A percentile compares a stretch with the other conserved stretches of the same genome.
Evolutionary conservation across 92 coral and sea anemone species (phyloP).

Genomic region (Siderastrea siderea): DNA sequence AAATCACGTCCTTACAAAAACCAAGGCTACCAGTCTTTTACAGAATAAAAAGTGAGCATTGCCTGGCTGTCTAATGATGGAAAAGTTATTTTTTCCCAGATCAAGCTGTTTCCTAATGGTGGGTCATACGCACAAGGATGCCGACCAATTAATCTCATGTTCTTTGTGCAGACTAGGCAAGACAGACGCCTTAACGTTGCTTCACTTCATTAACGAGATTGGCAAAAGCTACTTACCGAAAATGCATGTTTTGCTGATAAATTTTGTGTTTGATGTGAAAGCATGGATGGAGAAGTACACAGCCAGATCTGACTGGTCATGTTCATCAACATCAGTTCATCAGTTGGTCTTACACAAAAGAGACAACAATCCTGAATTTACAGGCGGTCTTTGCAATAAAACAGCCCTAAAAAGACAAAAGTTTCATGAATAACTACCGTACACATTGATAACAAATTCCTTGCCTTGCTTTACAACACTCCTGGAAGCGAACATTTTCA

Average conservation of each 20-base stretch:
- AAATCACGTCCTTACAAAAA: no score
- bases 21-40: no score
- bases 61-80: neutral
- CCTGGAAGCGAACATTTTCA: no score
- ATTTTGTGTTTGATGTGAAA: neutral
- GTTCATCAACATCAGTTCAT: neutral
- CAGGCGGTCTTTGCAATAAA: no score
- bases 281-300: neutral
- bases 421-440: no score
- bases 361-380: no score
- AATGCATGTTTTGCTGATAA: neutral
- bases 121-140: neutral
- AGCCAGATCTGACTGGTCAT: neutral
- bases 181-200: neutral
- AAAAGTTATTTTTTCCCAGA: neutral
- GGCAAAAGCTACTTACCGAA: neutral
- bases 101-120: neutral
- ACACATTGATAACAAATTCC: no score
- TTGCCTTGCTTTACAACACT: no score
- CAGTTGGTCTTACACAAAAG: no score
- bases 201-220: neutral
- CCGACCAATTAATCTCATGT: neutral
- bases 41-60: neutral
- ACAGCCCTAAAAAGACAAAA: no score
- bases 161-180: neutral